Conservation (phyloP, 2,113 vertebrate species). For the Triplophysa siluroides region DNA sequence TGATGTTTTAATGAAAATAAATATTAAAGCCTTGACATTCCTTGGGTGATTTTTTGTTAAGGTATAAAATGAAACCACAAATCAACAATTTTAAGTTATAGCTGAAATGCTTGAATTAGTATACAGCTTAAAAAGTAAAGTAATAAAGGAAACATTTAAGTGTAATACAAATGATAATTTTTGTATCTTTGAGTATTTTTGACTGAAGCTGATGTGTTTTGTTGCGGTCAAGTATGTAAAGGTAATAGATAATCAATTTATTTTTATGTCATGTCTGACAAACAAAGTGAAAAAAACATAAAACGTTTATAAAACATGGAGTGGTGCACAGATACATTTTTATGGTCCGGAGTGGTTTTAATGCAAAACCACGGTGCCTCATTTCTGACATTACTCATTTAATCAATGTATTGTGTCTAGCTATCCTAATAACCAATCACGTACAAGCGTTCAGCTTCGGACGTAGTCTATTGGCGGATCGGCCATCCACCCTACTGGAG, state of each 20-base stretch:
- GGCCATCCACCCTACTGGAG: neutral
- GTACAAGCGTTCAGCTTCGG: neutral
- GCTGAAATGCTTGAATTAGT: neutral
- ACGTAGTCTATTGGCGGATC: slow-evolving; percentile 32
- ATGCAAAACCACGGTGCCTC: no score
- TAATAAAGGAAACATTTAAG: no score
- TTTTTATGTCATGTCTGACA: neutral
- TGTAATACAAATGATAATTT: no score
- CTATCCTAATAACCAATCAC: neutral
- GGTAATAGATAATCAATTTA: neutral
- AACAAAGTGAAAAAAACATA: neutral
- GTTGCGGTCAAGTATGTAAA: neutral
- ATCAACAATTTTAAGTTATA: neutral
- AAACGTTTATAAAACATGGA: neutral
- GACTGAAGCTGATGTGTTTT: neutral
- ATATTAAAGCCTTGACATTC: neutral
- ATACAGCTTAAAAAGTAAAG: neutral
- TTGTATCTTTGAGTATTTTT: neutral
- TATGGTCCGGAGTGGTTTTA: neutral
- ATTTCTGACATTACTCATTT: neutral
- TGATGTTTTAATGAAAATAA: neutral
- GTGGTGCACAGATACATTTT: neutral
- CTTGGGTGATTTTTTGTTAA: neutral
- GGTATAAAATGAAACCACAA: neutral
- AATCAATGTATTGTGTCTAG: neutral